Conservation (phyloP, 2,797 vertebrate species). For the Diplodus sargus region DNA sequence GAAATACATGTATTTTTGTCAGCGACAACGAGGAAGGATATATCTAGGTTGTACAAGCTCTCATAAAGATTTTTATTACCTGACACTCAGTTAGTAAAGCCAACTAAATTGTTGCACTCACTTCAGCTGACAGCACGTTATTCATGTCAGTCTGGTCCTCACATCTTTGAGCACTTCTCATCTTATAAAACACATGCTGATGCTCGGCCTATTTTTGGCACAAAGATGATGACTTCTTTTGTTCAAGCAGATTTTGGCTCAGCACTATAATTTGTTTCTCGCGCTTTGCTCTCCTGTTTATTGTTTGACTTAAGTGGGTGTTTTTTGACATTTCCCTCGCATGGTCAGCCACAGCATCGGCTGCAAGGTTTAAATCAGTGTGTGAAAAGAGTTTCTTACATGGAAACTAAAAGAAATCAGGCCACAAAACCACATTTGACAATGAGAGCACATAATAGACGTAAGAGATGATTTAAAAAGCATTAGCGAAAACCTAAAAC, state of each 20-base stretch:
- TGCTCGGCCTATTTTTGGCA: conserved; percentile 41
- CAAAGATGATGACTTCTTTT: conserved; percentile 23
- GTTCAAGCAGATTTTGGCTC: conserved; percentile 4
- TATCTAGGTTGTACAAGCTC: background rate
- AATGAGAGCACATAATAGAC: background rate
- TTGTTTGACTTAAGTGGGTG: background rate
- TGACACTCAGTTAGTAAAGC: background rate
- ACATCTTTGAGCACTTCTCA: conserved; percentile 19
- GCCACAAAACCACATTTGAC: background rate
- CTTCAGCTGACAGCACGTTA: conserved; percentile 14
- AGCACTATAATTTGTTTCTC: conserved; percentile 1
- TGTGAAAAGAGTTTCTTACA: background rate
- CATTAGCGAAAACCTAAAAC: background rate
- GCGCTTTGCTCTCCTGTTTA: background rate
- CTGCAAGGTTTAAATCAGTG: background rate
- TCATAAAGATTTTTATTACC: background rate
- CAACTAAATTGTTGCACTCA: background rate
- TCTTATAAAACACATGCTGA: background rate
- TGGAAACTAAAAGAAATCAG: background rate
- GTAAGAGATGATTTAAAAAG: background rate
- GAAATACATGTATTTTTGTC: background rate
- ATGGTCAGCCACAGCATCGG: background rate
- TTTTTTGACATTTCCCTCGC: background rate
- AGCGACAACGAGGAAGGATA: background rate
- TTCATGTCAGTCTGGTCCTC: conserved; percentile 11